These are phyloP conservation scores for Callipepla californica DNA, from an alignment of 2,113 vertebrate genomes.

Conservation along the genomic window DNA sequence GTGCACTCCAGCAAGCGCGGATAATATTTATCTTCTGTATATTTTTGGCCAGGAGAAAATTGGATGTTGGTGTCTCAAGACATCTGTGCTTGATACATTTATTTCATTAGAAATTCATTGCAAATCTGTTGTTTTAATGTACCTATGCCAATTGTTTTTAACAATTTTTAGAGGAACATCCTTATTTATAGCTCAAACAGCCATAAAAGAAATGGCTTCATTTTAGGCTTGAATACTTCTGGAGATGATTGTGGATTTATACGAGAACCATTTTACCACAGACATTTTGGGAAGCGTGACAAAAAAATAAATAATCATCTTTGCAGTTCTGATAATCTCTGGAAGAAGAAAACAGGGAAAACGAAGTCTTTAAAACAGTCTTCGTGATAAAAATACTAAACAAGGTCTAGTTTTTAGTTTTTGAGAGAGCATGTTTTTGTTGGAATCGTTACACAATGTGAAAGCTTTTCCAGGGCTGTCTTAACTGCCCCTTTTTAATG, in stretches of 20 bases:
- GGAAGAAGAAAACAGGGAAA: conserved; percentile 17
- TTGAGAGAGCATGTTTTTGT: conserved; percentile 35
- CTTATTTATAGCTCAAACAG: background rate
- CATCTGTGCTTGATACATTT: conserved; percentile 56
- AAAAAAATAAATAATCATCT: background rate
- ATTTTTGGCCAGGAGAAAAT: conserved; percentile 47
- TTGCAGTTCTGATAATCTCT: conserved; percentile 35
- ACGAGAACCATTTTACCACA: conserved; percentile 1
- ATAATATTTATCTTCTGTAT: conserved; percentile 61
- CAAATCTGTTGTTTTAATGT: conserved; percentile 32
- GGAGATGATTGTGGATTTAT: conserved; percentile 18
- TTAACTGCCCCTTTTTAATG: background rate
- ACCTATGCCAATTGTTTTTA: conserved; percentile 26
- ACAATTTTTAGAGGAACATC: conserved; percentile 15
- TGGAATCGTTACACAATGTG: background rate
- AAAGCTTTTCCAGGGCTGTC: conserved; percentile 27
- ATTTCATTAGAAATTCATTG: conserved; percentile 16
- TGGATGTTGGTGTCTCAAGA: conserved; percentile 34
- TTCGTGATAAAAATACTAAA: conserved; percentile 25
- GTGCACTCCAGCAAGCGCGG: conserved; percentile 11
- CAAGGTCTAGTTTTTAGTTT: background rate
- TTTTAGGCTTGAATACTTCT: conserved; percentile 38
- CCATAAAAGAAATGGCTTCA: conserved; percentile 4
- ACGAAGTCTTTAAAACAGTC: background rate
- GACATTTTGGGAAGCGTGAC: conserved; percentile 14